Evolutionary conservation across 2,888 invertebrate species (phyloP), one percentile per base, ranked within the genome.

Genomic region (Metalampra italica): DNA sequence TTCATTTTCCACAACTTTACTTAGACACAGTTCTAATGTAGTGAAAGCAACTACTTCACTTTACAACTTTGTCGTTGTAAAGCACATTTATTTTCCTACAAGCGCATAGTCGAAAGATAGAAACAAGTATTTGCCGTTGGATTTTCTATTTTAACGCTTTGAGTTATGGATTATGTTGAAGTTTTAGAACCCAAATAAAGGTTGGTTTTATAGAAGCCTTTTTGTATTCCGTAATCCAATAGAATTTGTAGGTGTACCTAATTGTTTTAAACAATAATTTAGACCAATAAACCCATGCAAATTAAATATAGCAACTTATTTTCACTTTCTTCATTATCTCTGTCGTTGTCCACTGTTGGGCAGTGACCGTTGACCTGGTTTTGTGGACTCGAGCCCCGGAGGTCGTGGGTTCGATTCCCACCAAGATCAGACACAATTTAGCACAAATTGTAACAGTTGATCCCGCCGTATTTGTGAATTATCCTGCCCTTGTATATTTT

Each of bases 61-160:
- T 56, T 68, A 62, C 66, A 75, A 84, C 81, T 53, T 49, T 78
- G 64, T 76, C 75, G 44, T 49, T 65, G 14, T 9, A n/a, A n/a
- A 37, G n/a, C 37, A 37, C 11, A 37, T 3, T n/a, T n/a, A 9
- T 14, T 39, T 39, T 39, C 9, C 2, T 9, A 14, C 39, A 14
- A 3, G 7, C 39, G 12, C 13, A 12, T 34, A n/a, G 13, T 12
- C 2, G 37, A 15, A 12, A 13, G 22, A 3, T 2, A 2, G 3
- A 22, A 9, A 39, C 8, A 53, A 55, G 46, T 45, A 46, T 45
- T 56, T 59, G 49, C 46, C 50, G 50, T 49, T 45, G 52, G 29
- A 78, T 51, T 67, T 59, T 65, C 36, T 46, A 57, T 66, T 58
- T 59, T 71, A 64, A 29, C 0, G 1, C 1, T 4, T 42, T 0